phyloP scores from a whole-genome alignment of 2,888 invertebrate genomes.

The Hirtodrosophila alboralis region DNA sequence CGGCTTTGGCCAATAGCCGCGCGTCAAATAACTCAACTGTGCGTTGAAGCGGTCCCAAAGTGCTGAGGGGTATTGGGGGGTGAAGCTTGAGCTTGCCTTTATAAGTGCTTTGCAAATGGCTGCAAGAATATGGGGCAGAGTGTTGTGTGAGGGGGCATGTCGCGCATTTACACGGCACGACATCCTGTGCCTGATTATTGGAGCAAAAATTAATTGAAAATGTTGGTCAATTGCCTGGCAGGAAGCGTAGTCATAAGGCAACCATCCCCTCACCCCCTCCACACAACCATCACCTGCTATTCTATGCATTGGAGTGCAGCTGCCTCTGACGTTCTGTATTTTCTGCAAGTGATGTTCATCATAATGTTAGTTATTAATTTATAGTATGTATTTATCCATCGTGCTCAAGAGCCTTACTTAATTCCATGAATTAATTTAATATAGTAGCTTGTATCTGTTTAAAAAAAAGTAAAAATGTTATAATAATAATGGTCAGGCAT shows the following conservation, averaged over 20 bases:
- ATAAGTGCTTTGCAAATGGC: conserved; percentile 62
- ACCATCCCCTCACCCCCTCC: not conserved
- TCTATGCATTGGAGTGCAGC: conserved; percentile 1
- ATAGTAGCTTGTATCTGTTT: too few species aligned
- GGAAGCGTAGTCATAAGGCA: conserved; percentile 28
- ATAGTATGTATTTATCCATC: conserved; percentile 39
- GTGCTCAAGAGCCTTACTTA: conserved; percentile 28
- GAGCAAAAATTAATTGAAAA: conserved; percentile 84
- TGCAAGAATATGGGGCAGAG: conserved; percentile 29
- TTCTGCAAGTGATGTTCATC: conserved; percentile 34
- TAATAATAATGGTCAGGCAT: too few species aligned
- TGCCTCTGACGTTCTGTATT: conserved; percentile 25
- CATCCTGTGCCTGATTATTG: conserved; percentile 76
- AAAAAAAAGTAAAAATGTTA: too few species aligned
- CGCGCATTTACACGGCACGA: conserved; percentile 51
- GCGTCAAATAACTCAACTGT: conserved; percentile 79
- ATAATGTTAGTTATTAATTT: conserved; percentile 54
- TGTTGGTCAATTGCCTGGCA: conserved; percentile 81
- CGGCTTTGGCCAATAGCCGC: conserved; percentile 74
- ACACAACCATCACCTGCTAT: conserved; percentile 1
- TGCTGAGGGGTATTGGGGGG: not conserved
- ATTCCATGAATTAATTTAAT: conserved; percentile 23
- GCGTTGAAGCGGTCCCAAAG: conserved; percentile 51
- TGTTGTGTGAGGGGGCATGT: conserved; percentile 7
- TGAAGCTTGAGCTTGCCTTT: conserved; percentile 9